Conservation (phyloP, 2,113 vertebrate species). For the Phodopus roborovskii region DNA sequence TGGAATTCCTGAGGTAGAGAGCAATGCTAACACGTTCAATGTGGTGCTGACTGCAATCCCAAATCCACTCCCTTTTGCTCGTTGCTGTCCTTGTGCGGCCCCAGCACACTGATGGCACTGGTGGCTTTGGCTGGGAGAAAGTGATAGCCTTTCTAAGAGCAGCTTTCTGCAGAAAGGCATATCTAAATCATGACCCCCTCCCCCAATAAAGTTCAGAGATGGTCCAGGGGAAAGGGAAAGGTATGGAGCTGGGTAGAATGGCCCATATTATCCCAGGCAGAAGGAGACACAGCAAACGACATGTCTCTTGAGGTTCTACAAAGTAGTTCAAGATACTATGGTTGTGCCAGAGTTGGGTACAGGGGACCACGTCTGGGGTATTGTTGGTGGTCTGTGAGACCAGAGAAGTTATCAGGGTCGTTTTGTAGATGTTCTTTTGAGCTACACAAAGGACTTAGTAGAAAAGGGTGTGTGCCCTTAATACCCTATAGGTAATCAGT, state of each 20-base stretch:
- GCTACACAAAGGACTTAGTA: neutral
- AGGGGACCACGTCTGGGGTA: accelerated
- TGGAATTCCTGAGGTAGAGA: neutral
- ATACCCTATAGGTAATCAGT: neutral
- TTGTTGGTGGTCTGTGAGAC: neutral
- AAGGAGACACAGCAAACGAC: neutral
- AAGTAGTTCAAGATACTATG: neutral
- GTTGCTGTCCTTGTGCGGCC: neutral
- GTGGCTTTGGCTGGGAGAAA: neutral
- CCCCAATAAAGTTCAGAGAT: neutral
- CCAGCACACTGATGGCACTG: neutral
- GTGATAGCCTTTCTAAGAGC: neutral
- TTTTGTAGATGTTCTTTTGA: neutral
- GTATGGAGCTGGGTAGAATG: neutral
- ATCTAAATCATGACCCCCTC: neutral
- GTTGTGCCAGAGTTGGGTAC: neutral
- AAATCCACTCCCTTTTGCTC: neutral
- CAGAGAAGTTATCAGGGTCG: neutral
- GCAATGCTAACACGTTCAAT: neutral
- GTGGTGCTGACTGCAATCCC: neutral
- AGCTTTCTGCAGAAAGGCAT: neutral
- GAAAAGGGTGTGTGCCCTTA: neutral
- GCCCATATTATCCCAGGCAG: neutral
- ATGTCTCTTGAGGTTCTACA: neutral
- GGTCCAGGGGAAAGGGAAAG: neutral